Base-by-base conservation (phyloP, 2,797 vertebrate genomes). In the Lophius americanus region DNA sequence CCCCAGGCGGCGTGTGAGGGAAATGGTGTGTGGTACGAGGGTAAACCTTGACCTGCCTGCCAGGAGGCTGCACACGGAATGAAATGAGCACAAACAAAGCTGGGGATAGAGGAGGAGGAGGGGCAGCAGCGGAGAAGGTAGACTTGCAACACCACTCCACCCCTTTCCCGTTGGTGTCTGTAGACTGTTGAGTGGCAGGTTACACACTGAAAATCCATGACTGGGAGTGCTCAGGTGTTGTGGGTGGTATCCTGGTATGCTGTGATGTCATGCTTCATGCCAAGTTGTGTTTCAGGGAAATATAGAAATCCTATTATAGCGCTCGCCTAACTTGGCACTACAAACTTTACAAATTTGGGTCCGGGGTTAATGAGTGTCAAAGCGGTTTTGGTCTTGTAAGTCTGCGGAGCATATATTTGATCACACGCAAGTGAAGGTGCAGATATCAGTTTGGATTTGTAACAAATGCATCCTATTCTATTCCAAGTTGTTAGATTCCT, bases 31-130 rank as follows among this genome's bases (percentile, higher is more conserved):
- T 95, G 95, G 94, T 93, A 94, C 91, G 93, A 94, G 95, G 95
- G 95, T 94, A 96, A 96, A 96, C 95, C 95, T 95, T 97, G 96
- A 97, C 96, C 95, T 95, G 95, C 93, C 94, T 96, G 95, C 94
- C 95, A 91, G 92, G 94, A 94, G 92, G 94, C 91, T 90, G 88
- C 84, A 85, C 88, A 88, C 86, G 59, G 86, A 90, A 91, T 90
- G 82, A 91, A 92, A 92, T 91, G 87, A 92, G 90, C 88, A 91
- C 85, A 92, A 92, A 89, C 75, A 92, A 91, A 89, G 85, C 83
- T 57, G 70, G 71, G 60, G 75, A 70, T 71, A 73, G 69, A 58
- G 52, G 62, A 60, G 57, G 66, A 56, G 55, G 83, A 67, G 64
- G 70, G 39, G 53, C 9, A 37, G 50, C 50, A 60, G 63, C 35